These are phyloP conservation scores for Ornithorhynchus anatinus DNA, from an alignment of 2,113 vertebrate species.

Conservation along the genomic window DNA sequence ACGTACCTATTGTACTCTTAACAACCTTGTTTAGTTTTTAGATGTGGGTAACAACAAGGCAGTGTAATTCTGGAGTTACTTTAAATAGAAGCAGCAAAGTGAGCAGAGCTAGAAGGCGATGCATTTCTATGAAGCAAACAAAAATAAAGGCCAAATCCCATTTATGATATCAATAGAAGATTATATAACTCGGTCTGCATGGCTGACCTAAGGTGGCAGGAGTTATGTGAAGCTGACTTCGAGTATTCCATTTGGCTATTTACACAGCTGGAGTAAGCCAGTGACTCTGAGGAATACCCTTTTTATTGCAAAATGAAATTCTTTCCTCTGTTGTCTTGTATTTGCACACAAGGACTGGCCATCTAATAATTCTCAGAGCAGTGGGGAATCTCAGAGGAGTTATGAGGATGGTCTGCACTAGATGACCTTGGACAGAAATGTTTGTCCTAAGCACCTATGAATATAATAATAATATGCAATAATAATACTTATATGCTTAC, in stretches of 20 bases:
- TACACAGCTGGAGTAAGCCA: constrained; percentile 6
- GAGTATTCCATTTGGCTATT: not conserved
- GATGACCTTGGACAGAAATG: not conserved
- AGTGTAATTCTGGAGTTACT: not conserved
- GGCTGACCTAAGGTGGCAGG: no score
- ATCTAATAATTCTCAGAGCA: not conserved
- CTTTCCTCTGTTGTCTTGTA: not conserved
- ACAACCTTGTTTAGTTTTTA: constrained; percentile 33
- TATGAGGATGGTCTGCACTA: not conserved
- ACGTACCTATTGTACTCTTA: constrained; percentile 1
- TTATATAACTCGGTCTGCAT: no score
- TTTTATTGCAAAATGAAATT: no score
- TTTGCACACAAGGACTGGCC: not conserved
- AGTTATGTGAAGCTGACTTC: no score
- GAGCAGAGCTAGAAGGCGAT: not conserved
- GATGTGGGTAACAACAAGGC: constrained; percentile 7
- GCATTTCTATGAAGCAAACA: not conserved
- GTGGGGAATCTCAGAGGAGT: not conserved
- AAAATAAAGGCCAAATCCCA: not conserved
- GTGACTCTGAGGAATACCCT: not conserved
- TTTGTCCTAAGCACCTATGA: no score
- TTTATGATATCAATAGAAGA: no score
- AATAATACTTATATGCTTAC: no score
- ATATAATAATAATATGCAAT: no score
- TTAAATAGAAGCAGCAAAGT: not conserved